Percentiles rank a stretch among this genome's conserved stretches.
phyloP scores from a whole-genome alignment of 2,888 invertebrate species.

The Drosophila subsilvestris region DNA sequence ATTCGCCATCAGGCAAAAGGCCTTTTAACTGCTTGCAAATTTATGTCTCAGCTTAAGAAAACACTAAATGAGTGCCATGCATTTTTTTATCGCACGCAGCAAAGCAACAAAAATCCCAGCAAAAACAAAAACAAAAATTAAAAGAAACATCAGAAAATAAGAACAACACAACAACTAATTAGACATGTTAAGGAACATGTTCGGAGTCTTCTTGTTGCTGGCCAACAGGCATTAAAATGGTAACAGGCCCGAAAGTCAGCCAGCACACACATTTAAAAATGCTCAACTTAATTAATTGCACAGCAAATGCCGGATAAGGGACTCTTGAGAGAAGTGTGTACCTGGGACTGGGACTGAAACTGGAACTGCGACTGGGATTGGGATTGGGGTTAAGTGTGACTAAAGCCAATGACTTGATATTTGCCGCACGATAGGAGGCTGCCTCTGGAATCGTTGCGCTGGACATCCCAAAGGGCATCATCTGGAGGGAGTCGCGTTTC shows the following conservation, averaged over 20 bases:
- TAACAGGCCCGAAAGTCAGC: constrained; percentile 64
- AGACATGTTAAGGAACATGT: constrained; percentile 82
- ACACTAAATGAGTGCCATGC: constrained; percentile 79
- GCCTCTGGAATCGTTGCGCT: constrained; percentile 15
- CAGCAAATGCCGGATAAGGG: constrained; percentile 61
- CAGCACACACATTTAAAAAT: constrained; percentile 75
- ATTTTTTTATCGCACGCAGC: constrained; percentile 73
- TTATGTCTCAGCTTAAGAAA: constrained; percentile 76
- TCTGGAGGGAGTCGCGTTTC: constrained; percentile 1
- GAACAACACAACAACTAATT: constrained; percentile 80
- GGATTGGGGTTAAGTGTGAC: constrained; percentile 45
- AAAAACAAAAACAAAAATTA: constrained; percentile 13
- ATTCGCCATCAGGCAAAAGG: constrained; percentile 26
- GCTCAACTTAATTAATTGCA: constrained; percentile 78
- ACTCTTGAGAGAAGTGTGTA: neutral
- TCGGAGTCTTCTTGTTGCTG: constrained; percentile 50
- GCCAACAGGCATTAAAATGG: constrained; percentile 67
- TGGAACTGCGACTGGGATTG: constrained; percentile 7
- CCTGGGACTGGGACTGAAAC: neutral
- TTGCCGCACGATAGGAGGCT: constrained; percentile 62
- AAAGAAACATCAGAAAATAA: constrained; percentile 23
- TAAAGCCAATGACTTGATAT: constrained; percentile 74
- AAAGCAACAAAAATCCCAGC: constrained; percentile 22
- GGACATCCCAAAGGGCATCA: constrained; percentile 3
- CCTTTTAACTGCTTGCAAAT: constrained; percentile 73